Conservation (phyloP, 2,113 vertebrate genomes). For the Polypterus bichir region DNA sequence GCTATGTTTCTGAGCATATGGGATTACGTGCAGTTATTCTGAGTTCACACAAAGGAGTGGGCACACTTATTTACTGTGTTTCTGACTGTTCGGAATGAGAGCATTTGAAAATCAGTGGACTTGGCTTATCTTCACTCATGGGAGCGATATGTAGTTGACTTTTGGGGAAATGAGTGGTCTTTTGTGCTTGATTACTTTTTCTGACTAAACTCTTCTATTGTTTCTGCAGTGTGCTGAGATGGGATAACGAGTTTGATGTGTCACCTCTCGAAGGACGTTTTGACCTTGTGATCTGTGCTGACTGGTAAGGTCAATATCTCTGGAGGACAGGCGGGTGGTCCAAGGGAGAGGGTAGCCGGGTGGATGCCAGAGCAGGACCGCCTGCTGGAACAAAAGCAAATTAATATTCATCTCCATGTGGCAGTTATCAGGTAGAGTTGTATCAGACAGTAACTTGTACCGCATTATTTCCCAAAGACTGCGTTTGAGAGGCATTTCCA, state of each 20-base stretch:
- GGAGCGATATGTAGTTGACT: too few relatives aligned
- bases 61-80: too few relatives aligned
- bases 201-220: constrained; percentile 32
- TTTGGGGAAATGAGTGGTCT: too few relatives aligned
- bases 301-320: constrained; percentile 84
- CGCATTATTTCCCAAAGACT: constrained; percentile 82
- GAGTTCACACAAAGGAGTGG: too few relatives aligned
- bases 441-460: constrained; percentile 75
- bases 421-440: constrained; percentile 78
- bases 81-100: too few relatives aligned
- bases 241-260: constrained; percentile 92
- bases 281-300: constrained; percentile 95
- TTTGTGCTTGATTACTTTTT: too few relatives aligned
- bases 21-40: too few relatives aligned
- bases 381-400: constrained; percentile 65
- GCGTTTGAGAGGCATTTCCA: constrained; percentile 84
- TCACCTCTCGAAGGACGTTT: constrained; percentile 89
- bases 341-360: constrained; percentile 51
- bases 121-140: too few relatives aligned
- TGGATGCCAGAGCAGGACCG: constrained; percentile 54
- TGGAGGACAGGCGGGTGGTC: constrained; percentile 39
- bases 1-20: too few relatives aligned
- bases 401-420: constrained; percentile 78
- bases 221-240: constrained; percentile 75
- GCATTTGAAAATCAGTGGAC: too few relatives aligned